Conservation (phyloP, 37 sponge, comb jelly and placozoan species). For the Mnemiopsis leidyi region DNA sequence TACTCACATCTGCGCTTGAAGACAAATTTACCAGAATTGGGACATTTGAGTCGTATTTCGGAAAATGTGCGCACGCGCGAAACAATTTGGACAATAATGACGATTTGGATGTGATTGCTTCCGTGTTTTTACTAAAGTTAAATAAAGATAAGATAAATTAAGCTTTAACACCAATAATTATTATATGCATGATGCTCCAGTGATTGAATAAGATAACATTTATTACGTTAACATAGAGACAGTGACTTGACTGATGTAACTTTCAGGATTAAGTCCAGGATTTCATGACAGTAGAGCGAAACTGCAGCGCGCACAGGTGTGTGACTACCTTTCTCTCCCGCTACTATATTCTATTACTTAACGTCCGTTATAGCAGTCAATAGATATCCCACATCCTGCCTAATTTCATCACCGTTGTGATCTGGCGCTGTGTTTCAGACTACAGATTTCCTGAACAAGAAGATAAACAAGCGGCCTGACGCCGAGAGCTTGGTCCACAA, state of each 20-base stretch:
- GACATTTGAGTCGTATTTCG: background rate
- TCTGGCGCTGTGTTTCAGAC: background rate
- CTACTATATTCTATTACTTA: background rate
- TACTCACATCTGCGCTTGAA: too few species aligned
- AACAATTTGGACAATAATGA: background rate
- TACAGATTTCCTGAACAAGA: conserved; percentile 30
- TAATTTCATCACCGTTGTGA: background rate
- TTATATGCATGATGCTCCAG: background rate
- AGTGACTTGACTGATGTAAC: background rate
- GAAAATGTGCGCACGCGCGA: background rate
- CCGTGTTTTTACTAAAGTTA: background rate
- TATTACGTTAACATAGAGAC: background rate
- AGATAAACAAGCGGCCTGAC: background rate
- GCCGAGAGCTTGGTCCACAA: background rate
- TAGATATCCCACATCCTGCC: background rate
- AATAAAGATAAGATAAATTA: background rate
- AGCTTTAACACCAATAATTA: too few species aligned
- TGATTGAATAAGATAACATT: background rate
- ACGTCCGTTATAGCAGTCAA: background rate
- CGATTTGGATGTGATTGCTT: background rate
- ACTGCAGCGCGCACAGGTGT: conserved; percentile 32
- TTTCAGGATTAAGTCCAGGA: background rate
- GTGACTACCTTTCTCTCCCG: background rate
- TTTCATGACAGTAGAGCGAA: background rate
- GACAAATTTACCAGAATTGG: background rate